These are phyloP conservation scores for Pachypsylla venusta DNA, from an alignment of 1,140 invertebrate species.

Conservation along the genomic window DNA sequence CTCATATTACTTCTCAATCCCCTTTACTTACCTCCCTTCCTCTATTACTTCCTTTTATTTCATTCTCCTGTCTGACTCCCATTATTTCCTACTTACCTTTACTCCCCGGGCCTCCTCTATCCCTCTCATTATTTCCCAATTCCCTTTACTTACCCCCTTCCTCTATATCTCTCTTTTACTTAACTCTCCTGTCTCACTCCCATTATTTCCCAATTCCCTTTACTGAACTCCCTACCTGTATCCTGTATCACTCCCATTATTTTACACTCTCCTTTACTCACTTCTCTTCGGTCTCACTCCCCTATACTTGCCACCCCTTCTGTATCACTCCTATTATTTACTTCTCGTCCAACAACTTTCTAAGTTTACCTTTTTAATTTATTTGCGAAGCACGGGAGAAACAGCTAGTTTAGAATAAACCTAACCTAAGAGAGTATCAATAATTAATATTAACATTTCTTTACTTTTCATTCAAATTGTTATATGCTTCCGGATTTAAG, in stretches of 20 bases:
- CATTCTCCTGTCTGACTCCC: background rate
- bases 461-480: too few relatives aligned
- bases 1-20: background rate
- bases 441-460: too few relatives aligned
- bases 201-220: background rate
- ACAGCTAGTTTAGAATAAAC: too few relatives aligned
- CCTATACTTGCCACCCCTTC: background rate
- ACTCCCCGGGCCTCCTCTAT: background rate
- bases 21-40: background rate
- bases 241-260: background rate
- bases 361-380: too few relatives aligned
- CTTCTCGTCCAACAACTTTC: too few relatives aligned
- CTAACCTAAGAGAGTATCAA: too few relatives aligned
- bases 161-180: background rate
- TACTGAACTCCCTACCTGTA: background rate
- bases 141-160: background rate
- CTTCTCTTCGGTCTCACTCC: background rate
- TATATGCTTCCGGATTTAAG: too few relatives aligned
- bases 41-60: background rate
- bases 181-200: background rate
- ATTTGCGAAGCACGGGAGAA: too few relatives aligned
- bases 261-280: background rate
- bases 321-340: too few relatives aligned
- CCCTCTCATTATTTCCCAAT: background rate
- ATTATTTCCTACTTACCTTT: background rate